Conservation (phyloP, 2,888 invertebrate species). For the Cephus rjabovi region DNA sequence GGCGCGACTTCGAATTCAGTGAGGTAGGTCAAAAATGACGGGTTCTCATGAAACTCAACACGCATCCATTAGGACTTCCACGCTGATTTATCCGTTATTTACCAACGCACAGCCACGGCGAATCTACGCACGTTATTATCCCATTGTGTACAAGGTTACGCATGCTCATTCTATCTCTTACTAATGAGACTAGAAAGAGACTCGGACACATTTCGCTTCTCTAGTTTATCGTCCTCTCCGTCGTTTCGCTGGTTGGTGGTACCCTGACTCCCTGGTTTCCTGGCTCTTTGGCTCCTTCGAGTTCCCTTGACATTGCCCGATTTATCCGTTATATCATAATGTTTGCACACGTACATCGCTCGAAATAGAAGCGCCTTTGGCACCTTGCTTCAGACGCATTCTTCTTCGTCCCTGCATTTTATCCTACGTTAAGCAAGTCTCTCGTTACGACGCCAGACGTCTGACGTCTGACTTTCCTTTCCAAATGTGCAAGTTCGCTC, state of each 20-base stretch:
- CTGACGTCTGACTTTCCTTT: background rate
- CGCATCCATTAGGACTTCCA: background rate
- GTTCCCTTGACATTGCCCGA: conserved; percentile 4
- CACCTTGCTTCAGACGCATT: background rate
- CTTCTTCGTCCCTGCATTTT: background rate
- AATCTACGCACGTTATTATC: background rate
- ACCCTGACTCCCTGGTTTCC: background rate
- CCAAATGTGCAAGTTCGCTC: background rate
- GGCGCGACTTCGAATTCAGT: background rate
- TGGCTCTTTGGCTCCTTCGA: background rate
- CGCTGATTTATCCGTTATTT: conserved; percentile 7
- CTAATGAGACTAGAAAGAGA: background rate
- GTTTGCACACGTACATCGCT: background rate
- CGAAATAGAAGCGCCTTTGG: background rate
- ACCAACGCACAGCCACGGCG: background rate
- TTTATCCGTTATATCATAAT: background rate
- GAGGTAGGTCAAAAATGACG: conserved; percentile 23
- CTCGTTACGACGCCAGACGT: background rate
- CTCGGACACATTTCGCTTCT: background rate
- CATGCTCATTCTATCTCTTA: background rate
- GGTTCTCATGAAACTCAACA: conserved; percentile 1
- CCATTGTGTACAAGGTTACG: background rate
- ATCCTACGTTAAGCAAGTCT: background rate
- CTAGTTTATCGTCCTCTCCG: background rate
- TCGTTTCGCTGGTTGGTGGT: background rate